Evolutionary conservation across 2,113 vertebrate species (phyloP).

Genomic region (Aphyosemion australe): DNA sequence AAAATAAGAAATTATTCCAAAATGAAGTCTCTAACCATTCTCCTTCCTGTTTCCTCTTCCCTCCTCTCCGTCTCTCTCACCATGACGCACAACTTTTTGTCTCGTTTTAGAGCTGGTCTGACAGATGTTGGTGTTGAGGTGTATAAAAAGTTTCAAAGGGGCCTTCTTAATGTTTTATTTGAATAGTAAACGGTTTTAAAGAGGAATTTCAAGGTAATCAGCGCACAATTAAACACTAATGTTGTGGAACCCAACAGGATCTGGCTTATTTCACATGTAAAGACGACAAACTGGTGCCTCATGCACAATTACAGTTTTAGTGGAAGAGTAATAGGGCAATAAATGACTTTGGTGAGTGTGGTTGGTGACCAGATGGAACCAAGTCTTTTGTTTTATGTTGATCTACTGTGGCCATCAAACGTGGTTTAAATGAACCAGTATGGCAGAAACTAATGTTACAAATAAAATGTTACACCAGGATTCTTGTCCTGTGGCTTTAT

Average conservation of each 20-base stretch:
- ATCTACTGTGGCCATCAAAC: neutral
- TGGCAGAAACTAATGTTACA: neutral
- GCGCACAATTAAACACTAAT: neutral
- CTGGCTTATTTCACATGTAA: neutral
- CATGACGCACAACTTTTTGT: too few species aligned
- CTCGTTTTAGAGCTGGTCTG: too few species aligned
- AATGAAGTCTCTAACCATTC: too few species aligned
- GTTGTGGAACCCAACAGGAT: neutral
- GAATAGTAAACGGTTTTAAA: neutral
- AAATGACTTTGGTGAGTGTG: conserved; percentile 5
- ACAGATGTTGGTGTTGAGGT: neutral
- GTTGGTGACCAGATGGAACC: conserved; percentile 20
- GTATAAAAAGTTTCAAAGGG: neutral
- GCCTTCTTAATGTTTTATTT: too few species aligned
- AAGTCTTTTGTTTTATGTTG: neutral
- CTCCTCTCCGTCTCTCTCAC: too few species aligned
- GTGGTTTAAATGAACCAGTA: too few species aligned
- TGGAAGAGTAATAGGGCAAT: conserved; percentile 14
- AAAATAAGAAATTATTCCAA: too few species aligned
- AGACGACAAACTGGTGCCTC: neutral
- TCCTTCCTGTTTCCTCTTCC: too few species aligned
- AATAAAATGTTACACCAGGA: neutral
- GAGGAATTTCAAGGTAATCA: neutral
- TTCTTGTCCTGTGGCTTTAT: neutral
- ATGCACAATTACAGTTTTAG: conserved; percentile 44